These are phyloP conservation scores for Amblyjoppa fuscipennis DNA, from an alignment of 2,888 invertebrate genomes.

Conservation along the genomic window DNA sequence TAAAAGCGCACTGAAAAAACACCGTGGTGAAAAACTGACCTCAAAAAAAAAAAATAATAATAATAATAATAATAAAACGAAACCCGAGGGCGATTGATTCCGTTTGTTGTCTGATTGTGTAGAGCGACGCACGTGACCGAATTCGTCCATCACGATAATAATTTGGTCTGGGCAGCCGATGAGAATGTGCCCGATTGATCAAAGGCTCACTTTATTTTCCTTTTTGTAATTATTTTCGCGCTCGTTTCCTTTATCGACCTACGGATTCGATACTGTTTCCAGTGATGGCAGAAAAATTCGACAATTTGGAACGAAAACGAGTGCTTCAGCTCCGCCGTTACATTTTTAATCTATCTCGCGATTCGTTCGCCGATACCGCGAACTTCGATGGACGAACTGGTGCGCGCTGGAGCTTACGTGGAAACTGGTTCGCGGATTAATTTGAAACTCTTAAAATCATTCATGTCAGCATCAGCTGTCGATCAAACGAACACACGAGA, in stretches of 20 bases:
- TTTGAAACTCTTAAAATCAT: slow-evolving; percentile 19
- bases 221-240: slow-evolving; percentile 45
- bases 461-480: neutral
- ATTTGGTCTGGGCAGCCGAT: slow-evolving; percentile 25
- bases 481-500: neutral
- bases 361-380: slow-evolving; percentile 28
- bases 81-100: slow-evolving; percentile 41
- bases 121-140: slow-evolving; percentile 31
- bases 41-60: slow-evolving; percentile 9
- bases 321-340: slow-evolving; percentile 7
- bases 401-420: neutral
- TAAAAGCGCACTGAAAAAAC: slow-evolving; percentile 27
- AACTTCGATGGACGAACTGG: slow-evolving; percentile 8
- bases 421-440: slow-evolving; percentile 1
- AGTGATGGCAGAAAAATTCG: neutral
- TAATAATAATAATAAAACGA: neutral
- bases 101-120: slow-evolving; percentile 22
- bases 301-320: slow-evolving; percentile 5
- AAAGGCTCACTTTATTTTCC: slow-evolving; percentile 26
- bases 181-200: slow-evolving; percentile 54
- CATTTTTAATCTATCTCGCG: slow-evolving; percentile 49
- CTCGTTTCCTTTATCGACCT: neutral
- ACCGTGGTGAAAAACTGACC: slow-evolving; percentile 12
- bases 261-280: slow-evolving; percentile 29
- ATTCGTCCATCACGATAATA: slow-evolving; percentile 33